Evolutionary conservation across 2,888 invertebrate species (phyloP).

Genomic region (Uloborus plumipes): DNA sequence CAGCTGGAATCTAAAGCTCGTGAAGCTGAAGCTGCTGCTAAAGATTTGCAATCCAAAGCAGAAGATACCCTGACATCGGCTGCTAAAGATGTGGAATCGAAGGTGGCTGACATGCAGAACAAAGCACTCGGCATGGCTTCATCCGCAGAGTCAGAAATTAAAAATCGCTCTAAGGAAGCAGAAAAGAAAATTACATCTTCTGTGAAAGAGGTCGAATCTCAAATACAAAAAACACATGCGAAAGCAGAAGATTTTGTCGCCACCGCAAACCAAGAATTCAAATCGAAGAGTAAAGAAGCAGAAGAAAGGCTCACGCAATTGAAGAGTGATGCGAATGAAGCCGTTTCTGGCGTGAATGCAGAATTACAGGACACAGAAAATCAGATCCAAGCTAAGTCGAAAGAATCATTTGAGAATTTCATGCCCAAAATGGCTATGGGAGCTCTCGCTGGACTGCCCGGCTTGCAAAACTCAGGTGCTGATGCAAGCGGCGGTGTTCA

Average conservation of each 20-base stretch:
- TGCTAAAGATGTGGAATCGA: conserved; percentile 22
- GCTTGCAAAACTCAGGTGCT: not conserved
- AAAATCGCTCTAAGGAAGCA: conserved; percentile 19
- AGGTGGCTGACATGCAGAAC: conserved; percentile 10
- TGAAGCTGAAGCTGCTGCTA: conserved; percentile 39
- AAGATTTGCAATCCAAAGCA: conserved; percentile 39
- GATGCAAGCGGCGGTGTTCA: conserved; percentile 1
- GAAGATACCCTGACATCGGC: conserved; percentile 1
- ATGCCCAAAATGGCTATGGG: conserved; percentile 40
- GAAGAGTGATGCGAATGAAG: not conserved
- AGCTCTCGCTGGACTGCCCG: conserved; percentile 19
- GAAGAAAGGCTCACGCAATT: conserved; percentile 17
- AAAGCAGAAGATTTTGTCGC: conserved; percentile 46
- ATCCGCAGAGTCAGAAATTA: conserved; percentile 32
- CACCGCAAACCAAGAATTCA: conserved; percentile 32
- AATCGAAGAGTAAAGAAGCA: conserved; percentile 29
- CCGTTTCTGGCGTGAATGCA: not conserved
- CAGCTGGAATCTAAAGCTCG: conserved; percentile 15
- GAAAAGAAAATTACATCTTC: conserved; percentile 22
- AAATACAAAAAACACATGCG: conserved; percentile 25
- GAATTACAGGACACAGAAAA: conserved; percentile 7
- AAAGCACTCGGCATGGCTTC: conserved; percentile 12
- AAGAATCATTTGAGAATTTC: conserved; percentile 34
- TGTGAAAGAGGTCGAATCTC: conserved; percentile 26
- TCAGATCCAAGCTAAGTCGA: conserved; percentile 30